These are phyloP conservation scores for Sebastes iracundus DNA, from an alignment of 2,797 vertebrate species.

Conservation along the genomic window DNA sequence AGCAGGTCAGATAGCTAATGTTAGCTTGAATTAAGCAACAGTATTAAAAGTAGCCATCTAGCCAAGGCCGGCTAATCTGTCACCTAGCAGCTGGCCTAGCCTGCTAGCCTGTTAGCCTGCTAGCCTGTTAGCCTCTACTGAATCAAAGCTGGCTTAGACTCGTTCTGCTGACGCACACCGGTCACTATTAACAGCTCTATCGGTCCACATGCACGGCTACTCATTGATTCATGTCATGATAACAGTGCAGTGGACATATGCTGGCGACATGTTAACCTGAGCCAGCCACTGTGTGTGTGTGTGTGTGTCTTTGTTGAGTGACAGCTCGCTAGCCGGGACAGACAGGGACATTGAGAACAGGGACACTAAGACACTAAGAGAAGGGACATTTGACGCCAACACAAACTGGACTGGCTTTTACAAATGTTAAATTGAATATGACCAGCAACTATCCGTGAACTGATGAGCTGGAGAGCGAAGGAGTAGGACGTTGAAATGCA, in stretches of 20 bases:
- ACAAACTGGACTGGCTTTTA: no score
- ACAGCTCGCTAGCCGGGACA: slow-evolving; percentile 70
- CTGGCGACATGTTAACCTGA: slow-evolving; percentile 36
- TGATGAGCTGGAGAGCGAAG: fast-evolving
- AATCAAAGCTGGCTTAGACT: slow-evolving; percentile 53
- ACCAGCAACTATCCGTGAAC: fast-evolving
- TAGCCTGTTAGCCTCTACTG: slow-evolving; percentile 41
- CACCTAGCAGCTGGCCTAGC: slow-evolving; percentile 70
- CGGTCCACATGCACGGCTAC: background rate
- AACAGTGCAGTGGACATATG: background rate
- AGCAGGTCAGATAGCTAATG: slow-evolving; percentile 35
- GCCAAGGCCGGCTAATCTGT: slow-evolving; percentile 76
- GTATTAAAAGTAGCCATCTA: slow-evolving; percentile 64
- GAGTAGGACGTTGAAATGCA: fast-evolving
- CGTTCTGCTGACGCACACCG: slow-evolving; percentile 50
- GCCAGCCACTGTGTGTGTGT: slow-evolving; percentile 42
- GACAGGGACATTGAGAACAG: slow-evolving; percentile 44
- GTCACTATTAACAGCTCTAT: slow-evolving; percentile 21
- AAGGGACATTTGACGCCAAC: slow-evolving; percentile 1
- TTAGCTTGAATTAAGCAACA: slow-evolving; percentile 60
- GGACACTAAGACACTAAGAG: slow-evolving; percentile 24
- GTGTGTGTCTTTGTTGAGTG: slow-evolving; percentile 75
- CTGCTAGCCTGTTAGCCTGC: slow-evolving; percentile 33
- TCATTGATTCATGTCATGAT: background rate
- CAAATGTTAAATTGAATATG: background rate